These are phyloP conservation scores for Luidia sarsii DNA, from an alignment of 53 echinoderm and acorn worm species.

Conservation along the genomic window DNA sequence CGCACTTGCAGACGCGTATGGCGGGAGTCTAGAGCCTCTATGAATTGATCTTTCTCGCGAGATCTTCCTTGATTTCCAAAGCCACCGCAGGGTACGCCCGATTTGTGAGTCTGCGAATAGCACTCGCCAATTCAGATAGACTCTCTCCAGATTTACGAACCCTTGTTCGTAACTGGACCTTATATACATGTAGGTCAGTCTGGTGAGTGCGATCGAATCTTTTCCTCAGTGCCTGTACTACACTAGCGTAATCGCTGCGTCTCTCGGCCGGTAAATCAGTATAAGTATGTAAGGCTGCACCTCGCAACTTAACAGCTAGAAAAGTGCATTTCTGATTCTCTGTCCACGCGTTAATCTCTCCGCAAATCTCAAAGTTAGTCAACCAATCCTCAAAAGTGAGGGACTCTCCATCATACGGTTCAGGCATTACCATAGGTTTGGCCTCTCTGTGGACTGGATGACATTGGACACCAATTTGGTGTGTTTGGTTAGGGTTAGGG, in stretches of 20 bases:
- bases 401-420: constrained; percentile 9
- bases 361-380: constrained; percentile 19
- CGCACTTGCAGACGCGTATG: constrained; percentile 8
- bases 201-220: constrained; percentile 12
- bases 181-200: constrained; percentile 11
- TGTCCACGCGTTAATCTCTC: constrained; percentile 2
- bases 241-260: no score
- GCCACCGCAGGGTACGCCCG: constrained; percentile 11
- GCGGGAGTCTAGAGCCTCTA: constrained; percentile 14
- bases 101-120: constrained; percentile 17
- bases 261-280: neutral
- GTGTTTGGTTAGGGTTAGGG: no score
- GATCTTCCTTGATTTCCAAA: neutral
- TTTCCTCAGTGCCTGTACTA: neutral
- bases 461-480: no score
- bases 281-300: constrained; percentile 12
- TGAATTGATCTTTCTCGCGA: constrained; percentile 19
- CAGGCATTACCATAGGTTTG: constrained; percentile 13
- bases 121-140: constrained; percentile 1
- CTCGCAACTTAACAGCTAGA: constrained; percentile 10
- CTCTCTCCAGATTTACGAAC: constrained; percentile 8
- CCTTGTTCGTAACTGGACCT: constrained; percentile 15
- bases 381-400: constrained; percentile 11
- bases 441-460: neutral
- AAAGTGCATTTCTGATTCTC: constrained; percentile 11